Conservation (phyloP, 2,113 vertebrate genomes). For the Callorhinus ursinus region DNA sequence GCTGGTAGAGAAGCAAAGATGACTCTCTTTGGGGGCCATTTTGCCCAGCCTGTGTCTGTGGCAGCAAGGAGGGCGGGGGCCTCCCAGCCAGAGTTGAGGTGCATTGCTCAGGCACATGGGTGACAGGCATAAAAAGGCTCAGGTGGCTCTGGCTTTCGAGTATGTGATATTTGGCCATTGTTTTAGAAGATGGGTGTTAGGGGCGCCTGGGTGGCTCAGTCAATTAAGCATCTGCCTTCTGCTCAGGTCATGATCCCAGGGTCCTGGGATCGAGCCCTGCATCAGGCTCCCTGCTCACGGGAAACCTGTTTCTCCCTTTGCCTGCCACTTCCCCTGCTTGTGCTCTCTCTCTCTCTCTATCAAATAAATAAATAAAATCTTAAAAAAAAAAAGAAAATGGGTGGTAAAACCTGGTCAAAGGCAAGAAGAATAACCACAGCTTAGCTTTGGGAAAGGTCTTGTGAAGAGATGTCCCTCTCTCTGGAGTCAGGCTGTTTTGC, state of each 20-base stretch:
- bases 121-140: not conserved
- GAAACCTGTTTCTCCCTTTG: too few relatives aligned
- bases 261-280: too few relatives aligned
- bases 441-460: not conserved
- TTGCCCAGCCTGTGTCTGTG: not conserved
- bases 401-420: not conserved
- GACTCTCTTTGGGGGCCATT: not conserved
- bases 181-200: not conserved
- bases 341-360: too few relatives aligned
- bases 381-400: not conserved
- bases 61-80: not conserved
- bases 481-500: not conserved
- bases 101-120: accelerated
- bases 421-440: not conserved
- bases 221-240: too few relatives aligned
- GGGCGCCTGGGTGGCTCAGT: too few relatives aligned
- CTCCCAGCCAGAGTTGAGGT: not conserved
- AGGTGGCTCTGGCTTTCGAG: not conserved
- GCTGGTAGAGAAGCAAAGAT: not conserved
- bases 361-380: too few relatives aligned
- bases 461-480: not conserved
- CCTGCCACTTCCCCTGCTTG: too few relatives aligned
- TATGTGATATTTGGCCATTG: not conserved
- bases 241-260: too few relatives aligned
- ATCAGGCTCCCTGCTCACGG: too few relatives aligned